Conservation (phyloP, 2,113 vertebrate genomes). For the Verasper variegatus region DNA sequence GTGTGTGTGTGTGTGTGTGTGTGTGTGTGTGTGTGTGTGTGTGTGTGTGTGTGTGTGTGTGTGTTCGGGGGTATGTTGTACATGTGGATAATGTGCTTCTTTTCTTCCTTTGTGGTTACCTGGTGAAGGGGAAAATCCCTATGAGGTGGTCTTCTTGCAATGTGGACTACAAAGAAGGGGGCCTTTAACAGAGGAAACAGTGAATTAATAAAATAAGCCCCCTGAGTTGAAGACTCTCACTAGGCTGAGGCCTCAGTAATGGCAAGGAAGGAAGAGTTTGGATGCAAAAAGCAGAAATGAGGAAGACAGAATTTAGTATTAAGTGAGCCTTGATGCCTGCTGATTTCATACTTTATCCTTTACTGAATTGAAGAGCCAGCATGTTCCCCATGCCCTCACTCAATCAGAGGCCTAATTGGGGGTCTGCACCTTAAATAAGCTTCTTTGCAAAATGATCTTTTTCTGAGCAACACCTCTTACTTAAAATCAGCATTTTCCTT, state of each 20-base stretch:
- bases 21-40: slow-evolving; percentile 48
- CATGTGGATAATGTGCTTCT: slow-evolving; percentile 78
- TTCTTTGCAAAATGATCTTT: neutral
- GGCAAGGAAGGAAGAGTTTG: slow-evolving; percentile 20
- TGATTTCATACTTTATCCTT: neutral
- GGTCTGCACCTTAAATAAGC: neutral
- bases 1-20: slow-evolving; percentile 46
- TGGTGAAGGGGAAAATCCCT: slow-evolving; percentile 81
- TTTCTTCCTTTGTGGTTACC: slow-evolving; percentile 77
- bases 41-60: slow-evolving; percentile 44
- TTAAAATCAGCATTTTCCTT: neutral
- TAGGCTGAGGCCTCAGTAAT: slow-evolving; percentile 33
- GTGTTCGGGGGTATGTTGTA: slow-evolving; percentile 57
- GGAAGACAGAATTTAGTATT: slow-evolving; percentile 6
- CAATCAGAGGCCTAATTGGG: neutral
- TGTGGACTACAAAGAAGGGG: slow-evolving; percentile 55
- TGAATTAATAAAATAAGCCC: slow-evolving; percentile 73
- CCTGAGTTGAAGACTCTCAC: slow-evolving; percentile 38
- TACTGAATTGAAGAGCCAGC: neutral
- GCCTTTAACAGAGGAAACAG: slow-evolving; percentile 70
- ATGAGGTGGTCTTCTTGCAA: slow-evolving; percentile 74
- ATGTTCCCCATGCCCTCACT: neutral
- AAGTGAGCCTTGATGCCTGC: neutral
- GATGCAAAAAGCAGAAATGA: slow-evolving; percentile 8
- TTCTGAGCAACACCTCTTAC: neutral